Base-by-base conservation (phyloP, 2,888 invertebrate species). In the Periphyllus acericola region DNA sequence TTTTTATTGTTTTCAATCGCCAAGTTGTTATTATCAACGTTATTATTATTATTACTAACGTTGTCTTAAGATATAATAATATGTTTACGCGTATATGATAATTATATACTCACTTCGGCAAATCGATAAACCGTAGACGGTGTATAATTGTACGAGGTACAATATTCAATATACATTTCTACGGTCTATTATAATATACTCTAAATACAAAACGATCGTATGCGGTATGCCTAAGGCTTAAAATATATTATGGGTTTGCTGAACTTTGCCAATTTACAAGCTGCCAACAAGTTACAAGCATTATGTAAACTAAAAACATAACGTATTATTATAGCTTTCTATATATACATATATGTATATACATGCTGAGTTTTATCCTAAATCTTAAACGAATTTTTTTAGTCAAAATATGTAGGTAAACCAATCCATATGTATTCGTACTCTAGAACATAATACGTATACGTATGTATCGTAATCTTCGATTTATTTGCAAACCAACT, bases 231-330 rank as follows among this genome's bases (percentile, higher is more conserved):
- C 1, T 55, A 34, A 60, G 36, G 46, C 68, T 81, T 81, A 81
- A 81, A 81, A 81, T 81, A 81, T 81, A 68, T 68, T 66, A 9
- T 32, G 68, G 6, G 29, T 68, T 68, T 46, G 40, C 25, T 68
- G 32, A 32, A 32, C 81, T 68, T 68, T 81, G 81, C 81, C 81
- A 81, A 81, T 68, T 81, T 71, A 68, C 11, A 46, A 66, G 81
- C 68, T 81, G 81, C 81, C 81, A 81, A 81, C 68, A 29, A 81
- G 19, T 68, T 29, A 81, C 68, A 40, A 29, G n/a, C 68, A 29
- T 68, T 46, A 46, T 29, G 68, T 68, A 68, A 66, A 66, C 1
- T 66, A 66, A 40, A 55, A 80, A 80, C 36, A 66, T 34, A 29
- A 11, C 71, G 17, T 17, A 71, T 14, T 29, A 29, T n/a, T 68